Conservation (phyloP, 2,888 invertebrate genomes). For the Drosophila mercatorum region DNA sequence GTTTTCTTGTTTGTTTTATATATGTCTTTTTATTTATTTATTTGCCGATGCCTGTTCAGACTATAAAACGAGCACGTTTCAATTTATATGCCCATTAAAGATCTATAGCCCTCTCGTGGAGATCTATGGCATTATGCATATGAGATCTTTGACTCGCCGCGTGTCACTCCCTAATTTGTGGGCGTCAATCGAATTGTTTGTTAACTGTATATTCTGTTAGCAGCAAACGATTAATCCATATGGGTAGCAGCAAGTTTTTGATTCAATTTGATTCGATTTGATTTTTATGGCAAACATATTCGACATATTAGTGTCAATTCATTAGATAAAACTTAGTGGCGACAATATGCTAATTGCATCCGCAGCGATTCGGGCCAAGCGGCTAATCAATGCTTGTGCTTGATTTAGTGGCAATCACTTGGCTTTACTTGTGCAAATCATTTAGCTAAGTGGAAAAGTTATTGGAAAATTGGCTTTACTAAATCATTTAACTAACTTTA, state of each 20-base stretch:
- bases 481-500: constrained; percentile 31
- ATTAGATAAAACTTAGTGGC: constrained; percentile 67
- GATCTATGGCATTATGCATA: constrained; percentile 37
- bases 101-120: constrained; percentile 29
- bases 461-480: constrained; percentile 4
- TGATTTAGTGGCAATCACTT: constrained; percentile 36
- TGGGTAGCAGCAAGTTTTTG: constrained; percentile 30
- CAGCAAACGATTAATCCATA: constrained; percentile 38
- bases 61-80: constrained; percentile 69
- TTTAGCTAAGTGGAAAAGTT: constrained; percentile 26
- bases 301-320: constrained; percentile 66
- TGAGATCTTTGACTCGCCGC: constrained; percentile 20
- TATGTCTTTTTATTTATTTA: constrained; percentile 7
- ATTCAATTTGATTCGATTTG: constrained; percentile 13
- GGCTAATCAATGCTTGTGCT: constrained; percentile 45
- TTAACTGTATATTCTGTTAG: constrained; percentile 33
- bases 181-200: constrained; percentile 55
- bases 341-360: constrained; percentile 65
- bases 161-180: constrained; percentile 48
- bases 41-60: constrained; percentile 23
- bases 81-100: constrained; percentile 62
- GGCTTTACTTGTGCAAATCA: constrained; percentile 25
- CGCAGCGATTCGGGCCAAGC: constrained; percentile 33
- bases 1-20: not conserved
- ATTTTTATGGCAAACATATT: constrained; percentile 62